Percentiles rank a stretch among this genome's conserved stretches.
Evolutionary conservation across 2,113 vertebrate genomes (phyloP).

Genomic region (Malurus elegans): DNA sequence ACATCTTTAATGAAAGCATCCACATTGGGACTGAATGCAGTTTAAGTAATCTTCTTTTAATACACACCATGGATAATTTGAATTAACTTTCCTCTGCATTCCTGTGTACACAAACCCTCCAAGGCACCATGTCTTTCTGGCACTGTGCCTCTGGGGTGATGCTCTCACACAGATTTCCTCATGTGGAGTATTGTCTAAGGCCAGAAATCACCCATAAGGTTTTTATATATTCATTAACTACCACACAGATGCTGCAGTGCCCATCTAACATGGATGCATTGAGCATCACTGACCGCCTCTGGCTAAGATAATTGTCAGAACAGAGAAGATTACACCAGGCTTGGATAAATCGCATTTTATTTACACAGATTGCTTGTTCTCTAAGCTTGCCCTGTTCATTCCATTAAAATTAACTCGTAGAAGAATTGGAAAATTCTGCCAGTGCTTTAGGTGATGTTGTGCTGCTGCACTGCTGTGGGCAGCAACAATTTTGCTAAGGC

Average conservation of each 20-base stretch:
- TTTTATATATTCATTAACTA: constrained; percentile 5
- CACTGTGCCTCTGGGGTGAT: not conserved
- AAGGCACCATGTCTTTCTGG: not conserved
- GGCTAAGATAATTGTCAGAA: not conserved
- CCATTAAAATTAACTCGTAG: not conserved
- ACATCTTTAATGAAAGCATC: not conserved
- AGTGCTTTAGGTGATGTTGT: not conserved
- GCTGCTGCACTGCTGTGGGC: not conserved
- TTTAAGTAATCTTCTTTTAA: constrained; percentile 26
- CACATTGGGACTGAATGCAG: not conserved
- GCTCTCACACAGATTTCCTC: not conserved
- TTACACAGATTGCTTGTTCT: not conserved
- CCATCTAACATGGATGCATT: not conserved
- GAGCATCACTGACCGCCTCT: not conserved
- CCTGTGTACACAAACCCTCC: not conserved
- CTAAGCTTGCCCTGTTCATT: not conserved
- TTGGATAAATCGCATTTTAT: not conserved
- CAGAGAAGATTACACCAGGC: not conserved
- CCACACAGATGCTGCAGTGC: not conserved
- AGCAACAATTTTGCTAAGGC: not conserved
- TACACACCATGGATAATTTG: not conserved
- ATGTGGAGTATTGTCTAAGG: not conserved
- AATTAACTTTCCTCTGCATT: not conserved
- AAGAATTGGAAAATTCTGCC: not conserved
- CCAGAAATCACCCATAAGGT: not conserved